phyloP scores from a whole-genome alignment of 2,888 invertebrate genomes.

The Sesamia inferens region DNA sequence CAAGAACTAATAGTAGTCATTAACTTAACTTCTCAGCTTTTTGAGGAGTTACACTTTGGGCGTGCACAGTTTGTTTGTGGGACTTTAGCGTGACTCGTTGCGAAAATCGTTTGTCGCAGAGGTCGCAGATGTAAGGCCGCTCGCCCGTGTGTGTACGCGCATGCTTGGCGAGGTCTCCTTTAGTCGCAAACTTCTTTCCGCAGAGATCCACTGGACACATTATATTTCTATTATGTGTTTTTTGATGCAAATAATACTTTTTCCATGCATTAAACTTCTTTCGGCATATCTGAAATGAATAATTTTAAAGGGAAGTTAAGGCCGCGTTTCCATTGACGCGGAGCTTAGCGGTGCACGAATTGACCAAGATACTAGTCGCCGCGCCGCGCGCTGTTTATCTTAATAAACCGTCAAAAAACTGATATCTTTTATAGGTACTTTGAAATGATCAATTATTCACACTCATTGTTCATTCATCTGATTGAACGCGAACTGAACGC shows the following conservation, averaged over 20 bases:
- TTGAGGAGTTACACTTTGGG: background rate
- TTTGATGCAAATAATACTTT: slow-evolving; percentile 79
- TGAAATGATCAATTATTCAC: no score
- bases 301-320: no score
- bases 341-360: no score
- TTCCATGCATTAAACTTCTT: slow-evolving; percentile 76
- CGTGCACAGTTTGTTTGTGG: slow-evolving; percentile 75
- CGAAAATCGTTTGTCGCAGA: slow-evolving; percentile 77
- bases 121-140: slow-evolving; percentile 77
- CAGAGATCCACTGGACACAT: slow-evolving; percentile 75
- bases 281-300: slow-evolving; percentile 74
- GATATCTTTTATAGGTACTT: no score
- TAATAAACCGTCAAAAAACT: no score
- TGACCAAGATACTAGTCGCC: no score
- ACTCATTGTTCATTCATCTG: no score
- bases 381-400: no score
- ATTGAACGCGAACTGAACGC: no score
- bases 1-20: background rate
- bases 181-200: slow-evolving; percentile 80
- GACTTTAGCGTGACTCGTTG: slow-evolving; percentile 77
- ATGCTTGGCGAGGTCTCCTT: slow-evolving; percentile 82
- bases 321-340: no score
- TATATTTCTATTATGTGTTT: slow-evolving; percentile 76
- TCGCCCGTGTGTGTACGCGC: slow-evolving; percentile 83
- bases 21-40: slow-evolving; percentile 5